These are phyloP conservation scores for Xyliphius kryptos DNA, from an alignment of 2,113 vertebrate genomes.

Conservation along the genomic window DNA sequence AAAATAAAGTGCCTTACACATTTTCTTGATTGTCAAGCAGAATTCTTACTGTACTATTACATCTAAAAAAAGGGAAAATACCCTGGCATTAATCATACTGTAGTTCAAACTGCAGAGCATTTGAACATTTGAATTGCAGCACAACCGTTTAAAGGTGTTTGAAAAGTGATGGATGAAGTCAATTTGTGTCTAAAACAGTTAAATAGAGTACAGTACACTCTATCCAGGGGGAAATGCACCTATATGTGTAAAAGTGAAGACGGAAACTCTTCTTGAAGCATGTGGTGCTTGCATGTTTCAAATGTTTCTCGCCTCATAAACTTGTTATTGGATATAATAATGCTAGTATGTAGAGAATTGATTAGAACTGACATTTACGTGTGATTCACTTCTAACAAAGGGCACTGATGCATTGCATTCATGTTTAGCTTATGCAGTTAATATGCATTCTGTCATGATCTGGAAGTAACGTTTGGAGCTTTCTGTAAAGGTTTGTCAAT, in stretches of 20 bases:
- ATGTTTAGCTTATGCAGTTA: conserved; percentile 3
- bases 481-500: conserved; percentile 27
- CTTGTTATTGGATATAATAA: neutral
- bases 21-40: conserved; percentile 42
- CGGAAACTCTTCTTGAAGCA: conserved; percentile 1
- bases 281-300: neutral
- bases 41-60: conserved; percentile 7
- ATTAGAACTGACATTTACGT: conserved; percentile 16
- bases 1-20: conserved; percentile 43
- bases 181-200: conserved; percentile 4
- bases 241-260: conserved; percentile 10
- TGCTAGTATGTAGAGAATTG: conserved; percentile 12
- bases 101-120: neutral
- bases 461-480: conserved; percentile 23
- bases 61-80: conserved; percentile 26
- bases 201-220: neutral
- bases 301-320: conserved; percentile 7
- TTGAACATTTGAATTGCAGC: conserved; percentile 1
- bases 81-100: conserved; percentile 12
- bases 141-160: neutral
- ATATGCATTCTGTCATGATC: conserved; percentile 32
- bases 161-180: conserved; percentile 6
- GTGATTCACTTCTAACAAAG: conserved; percentile 36
- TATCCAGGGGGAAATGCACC: neutral
- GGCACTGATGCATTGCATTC: conserved; percentile 18